Conservation (phyloP, 2,888 invertebrate species). For the Acrobasis consociella region DNA sequence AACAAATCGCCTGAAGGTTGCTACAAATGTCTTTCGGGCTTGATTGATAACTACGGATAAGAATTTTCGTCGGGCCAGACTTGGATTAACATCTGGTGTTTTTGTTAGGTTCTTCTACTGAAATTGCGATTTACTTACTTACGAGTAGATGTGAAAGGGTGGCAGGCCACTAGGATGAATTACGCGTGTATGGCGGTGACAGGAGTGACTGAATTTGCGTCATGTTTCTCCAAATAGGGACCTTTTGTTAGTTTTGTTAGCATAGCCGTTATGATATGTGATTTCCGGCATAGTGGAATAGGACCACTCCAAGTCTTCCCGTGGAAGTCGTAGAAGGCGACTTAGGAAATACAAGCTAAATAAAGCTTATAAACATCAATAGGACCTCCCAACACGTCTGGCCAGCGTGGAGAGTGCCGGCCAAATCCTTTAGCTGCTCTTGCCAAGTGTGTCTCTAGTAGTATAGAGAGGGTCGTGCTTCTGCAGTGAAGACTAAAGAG, state of each 20-base stretch:
- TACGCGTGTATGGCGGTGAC: not conserved
- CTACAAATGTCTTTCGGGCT: conserved; percentile 70
- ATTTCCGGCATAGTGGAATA: too few species aligned
- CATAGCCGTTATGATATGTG: too few species aligned
- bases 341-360: too few species aligned
- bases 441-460: too few species aligned
- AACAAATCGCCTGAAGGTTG: conserved; percentile 76
- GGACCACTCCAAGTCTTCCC: too few species aligned
- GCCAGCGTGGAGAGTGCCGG: too few species aligned
- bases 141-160: not conserved
- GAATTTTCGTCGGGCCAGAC: conserved; percentile 42
- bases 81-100: conserved; percentile 44
- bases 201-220: conserved; percentile 23
- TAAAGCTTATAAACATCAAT: too few species aligned
- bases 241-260: not conserved
- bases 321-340: too few species aligned
- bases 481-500: too few species aligned
- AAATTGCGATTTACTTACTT: not conserved
- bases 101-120: not conserved
- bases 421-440: too few species aligned
- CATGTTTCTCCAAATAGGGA: not conserved
- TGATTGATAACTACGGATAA: conserved; percentile 69
- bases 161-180: not conserved
- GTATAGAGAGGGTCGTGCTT: too few species aligned
- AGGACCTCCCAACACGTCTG: too few species aligned